phyloP scores from a whole-genome alignment of 64 coral and sea anemone species.

The Montipora efflorescens region DNA sequence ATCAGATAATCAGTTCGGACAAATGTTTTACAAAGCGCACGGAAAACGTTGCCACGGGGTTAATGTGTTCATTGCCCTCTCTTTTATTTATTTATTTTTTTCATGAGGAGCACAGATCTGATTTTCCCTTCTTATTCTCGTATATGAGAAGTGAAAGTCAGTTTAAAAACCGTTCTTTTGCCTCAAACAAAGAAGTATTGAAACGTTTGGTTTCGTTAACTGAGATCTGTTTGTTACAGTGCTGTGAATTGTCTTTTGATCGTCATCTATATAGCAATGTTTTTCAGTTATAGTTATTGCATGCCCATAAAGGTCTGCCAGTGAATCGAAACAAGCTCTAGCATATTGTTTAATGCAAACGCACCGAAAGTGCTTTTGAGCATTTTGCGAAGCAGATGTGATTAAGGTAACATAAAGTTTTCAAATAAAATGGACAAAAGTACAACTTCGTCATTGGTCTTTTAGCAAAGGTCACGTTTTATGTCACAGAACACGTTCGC shows the following conservation, averaged over 20 bases:
- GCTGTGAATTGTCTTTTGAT: not conserved
- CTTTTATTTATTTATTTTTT: too few species aligned
- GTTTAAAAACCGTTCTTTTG: not conserved
- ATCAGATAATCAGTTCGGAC: too few species aligned
- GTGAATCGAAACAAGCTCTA: not conserved
- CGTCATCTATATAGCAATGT: not conserved
- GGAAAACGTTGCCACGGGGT: too few species aligned
- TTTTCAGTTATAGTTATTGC: not conserved
- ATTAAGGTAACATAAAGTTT: not conserved
- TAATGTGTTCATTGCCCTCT: too few species aligned
- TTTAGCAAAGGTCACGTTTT: not conserved
- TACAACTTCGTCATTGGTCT: not conserved
- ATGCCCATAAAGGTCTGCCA: not conserved
- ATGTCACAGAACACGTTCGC: not conserved
- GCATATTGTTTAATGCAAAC: not conserved
- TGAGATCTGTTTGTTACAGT: not conserved
- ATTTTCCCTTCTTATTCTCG: too few species aligned
- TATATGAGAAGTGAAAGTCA: too few species aligned
- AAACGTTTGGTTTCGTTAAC: not conserved
- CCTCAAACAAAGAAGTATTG: not conserved
- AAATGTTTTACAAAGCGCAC: too few species aligned
- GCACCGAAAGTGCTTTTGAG: not conserved
- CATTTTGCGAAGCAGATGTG: not conserved
- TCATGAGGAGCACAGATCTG: too few species aligned
- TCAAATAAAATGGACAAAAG: slow-evolving; percentile 5